Conservation (phyloP, 2,797 vertebrate species). For the Xerus rutilus region DNA sequence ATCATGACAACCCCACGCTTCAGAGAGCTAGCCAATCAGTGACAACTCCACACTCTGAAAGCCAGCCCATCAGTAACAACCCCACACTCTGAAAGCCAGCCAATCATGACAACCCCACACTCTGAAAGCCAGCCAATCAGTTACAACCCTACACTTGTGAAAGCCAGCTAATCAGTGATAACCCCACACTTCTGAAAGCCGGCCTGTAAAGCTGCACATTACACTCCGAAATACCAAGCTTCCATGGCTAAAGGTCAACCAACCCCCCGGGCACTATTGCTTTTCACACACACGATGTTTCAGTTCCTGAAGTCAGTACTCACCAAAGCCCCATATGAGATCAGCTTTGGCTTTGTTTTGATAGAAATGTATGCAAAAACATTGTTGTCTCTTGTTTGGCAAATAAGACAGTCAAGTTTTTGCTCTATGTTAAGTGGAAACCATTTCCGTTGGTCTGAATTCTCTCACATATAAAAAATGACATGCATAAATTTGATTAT, state of each 20-base stretch:
- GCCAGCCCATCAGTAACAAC: background rate
- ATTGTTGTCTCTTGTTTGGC: background rate
- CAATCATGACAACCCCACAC: no score
- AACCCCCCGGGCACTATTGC: background rate
- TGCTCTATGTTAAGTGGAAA: background rate
- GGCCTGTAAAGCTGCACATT: background rate
- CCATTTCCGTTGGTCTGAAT: background rate
- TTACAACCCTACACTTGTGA: no score
- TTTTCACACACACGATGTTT: background rate
- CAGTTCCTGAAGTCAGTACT: background rate
- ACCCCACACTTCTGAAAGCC: no score
- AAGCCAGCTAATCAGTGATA: no score
- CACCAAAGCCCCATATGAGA: background rate
- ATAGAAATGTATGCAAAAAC: background rate
- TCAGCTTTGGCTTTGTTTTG: background rate
- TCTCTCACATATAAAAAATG: background rate
- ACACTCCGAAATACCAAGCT: no score
- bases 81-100: no score
- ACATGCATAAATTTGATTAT: accelerated
- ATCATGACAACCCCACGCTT: no score
- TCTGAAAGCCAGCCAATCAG: no score
- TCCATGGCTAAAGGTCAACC: background rate
- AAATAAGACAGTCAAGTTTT: background rate
- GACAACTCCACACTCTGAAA: no score
- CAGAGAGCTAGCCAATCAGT: no score